Base-by-base conservation (phyloP, 1,140 invertebrate genomes). In the Lordiphosa mommai region DNA sequence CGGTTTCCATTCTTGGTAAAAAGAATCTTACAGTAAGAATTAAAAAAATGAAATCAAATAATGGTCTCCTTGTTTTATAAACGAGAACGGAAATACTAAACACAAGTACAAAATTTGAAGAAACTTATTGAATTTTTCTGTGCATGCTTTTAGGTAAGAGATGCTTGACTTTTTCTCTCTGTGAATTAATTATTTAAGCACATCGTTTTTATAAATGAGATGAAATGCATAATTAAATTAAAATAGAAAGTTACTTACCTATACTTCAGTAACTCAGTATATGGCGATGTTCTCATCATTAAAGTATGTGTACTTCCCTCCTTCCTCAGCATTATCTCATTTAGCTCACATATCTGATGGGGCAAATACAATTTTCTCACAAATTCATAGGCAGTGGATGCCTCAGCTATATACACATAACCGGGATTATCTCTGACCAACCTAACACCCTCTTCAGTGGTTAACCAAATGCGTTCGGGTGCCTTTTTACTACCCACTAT, bases 321-420 rank as follows among this genome's bases (percentile, higher is more conserved):
- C 4, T 85, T 60, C 1, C 84, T 52, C 16, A 88, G 16, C 0
- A 69, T 43, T 13, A 88, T 72, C 34, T 87, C 71, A 52, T 88
- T 88, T 0, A 88, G 46, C 12, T 76, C 76, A 23, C 87, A 88
- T 8, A 88, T 87, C 49, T 88, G 69, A n/a, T 88, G 69, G 3
- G 80, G 80, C 30, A 74, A 27, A 34, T 60, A 88, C 17, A 61
- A 30, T 8, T 74, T 82, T 6, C 70, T 38, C 1, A 88, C 71
- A 30, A 76, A 67, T 30, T 60, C 37, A 57, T 67, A 88, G 7
- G 61, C 70, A 0, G 64, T 70, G 1, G 87, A 65, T 7, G 70
- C 73, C 4, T 85, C 80, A 1, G 69, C 56, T 1, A 87, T 74
- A 10, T 64, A 88, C 2, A 84, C 87, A 47, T 67, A 88, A 2